Evolutionary conservation across 1,140 invertebrate genomes (phyloP), one percentile per base, ranked within the genome.

Genomic region (Pseudobourletiella spinata): DNA sequence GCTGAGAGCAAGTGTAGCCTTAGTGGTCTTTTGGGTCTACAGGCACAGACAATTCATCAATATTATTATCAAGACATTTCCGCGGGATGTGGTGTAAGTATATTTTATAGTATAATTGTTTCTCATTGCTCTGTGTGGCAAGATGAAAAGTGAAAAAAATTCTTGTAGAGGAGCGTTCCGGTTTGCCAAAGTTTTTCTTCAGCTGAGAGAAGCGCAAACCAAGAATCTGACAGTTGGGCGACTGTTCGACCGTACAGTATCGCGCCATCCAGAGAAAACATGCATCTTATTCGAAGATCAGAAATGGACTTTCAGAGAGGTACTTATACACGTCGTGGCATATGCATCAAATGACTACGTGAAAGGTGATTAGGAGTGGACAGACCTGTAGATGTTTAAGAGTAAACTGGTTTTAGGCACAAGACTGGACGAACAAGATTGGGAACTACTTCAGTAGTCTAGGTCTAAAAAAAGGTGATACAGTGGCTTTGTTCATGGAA

Each of bases 271-370:
- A 0, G 79, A 91, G 51, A 91, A 91, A 76, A 67, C 81, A 1
- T 87, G 85, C 58, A 84, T 94, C 39, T 76, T 90, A 26, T 89
- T 79, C 68, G 86, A 92, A 72, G 83, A 91, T 68, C 73, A 81
- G 70, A 79, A 81, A 58, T 93, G 89, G 88, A 88, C 86, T 0
- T 94, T 87, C 74, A 78, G 82, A 61, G 81, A 84, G 81, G 84
- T 86, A 26, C 15, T 14, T 48, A 11, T 20, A 48, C 11, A 8
- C 16, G 6, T 25, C 11, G 11, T n/a, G 11, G 11, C 6, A 20
- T 48, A 18, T 20, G 46, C 11, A 18, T 25, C 22, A 25, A 48
- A n/a, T 48, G 11, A 25, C 46, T 20, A 48, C 18, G 35, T 42
- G 14, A 18, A 42, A 18, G 11, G 11, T 42, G 35, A 14, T 14